phyloP scores from a whole-genome alignment of 2,888 invertebrate genomes.

The Amblyjoppa fuscipennis region DNA sequence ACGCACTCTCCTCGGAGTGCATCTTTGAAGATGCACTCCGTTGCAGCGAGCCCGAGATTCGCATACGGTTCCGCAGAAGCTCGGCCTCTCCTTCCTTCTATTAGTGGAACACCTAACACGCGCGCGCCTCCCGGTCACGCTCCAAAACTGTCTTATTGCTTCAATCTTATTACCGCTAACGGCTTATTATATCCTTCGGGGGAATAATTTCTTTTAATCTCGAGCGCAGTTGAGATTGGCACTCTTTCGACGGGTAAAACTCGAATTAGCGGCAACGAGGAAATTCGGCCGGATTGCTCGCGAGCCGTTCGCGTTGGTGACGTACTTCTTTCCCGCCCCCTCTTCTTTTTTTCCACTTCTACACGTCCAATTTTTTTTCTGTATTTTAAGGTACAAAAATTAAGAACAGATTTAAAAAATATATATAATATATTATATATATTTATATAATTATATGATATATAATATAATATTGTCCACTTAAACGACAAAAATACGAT shows the following conservation, averaged over 20 bases:
- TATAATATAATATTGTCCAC: too few species aligned
- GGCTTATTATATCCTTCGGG: constrained; percentile 75
- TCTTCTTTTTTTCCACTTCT: background rate
- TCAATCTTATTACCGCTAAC: constrained; percentile 82
- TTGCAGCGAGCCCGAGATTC: constrained; percentile 31
- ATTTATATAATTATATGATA: too few species aligned
- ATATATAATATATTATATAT: too few species aligned
- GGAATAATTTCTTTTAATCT: constrained; percentile 72
- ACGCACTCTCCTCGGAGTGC: constrained; percentile 18
- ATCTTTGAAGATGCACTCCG: constrained; percentile 47
- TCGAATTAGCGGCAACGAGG: constrained; percentile 12
- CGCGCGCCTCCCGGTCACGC: constrained; percentile 80
- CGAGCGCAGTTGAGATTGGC: constrained; percentile 52
- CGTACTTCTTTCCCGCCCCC: background rate
- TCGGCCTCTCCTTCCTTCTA: constrained; percentile 68
- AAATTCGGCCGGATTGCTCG: background rate
- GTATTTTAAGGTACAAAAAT: background rate
- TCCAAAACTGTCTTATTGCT: constrained; percentile 84
- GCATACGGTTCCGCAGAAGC: constrained; percentile 25
- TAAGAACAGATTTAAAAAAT: too few species aligned
- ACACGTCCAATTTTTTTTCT: too few species aligned
- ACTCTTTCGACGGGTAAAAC: constrained; percentile 44
- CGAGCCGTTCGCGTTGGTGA: background rate
- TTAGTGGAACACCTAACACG: constrained; percentile 75
- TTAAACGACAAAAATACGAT: too few species aligned